Conservation (phyloP, 2,888 invertebrate genomes). For the Sinodicranocentrus sp. region DNA sequence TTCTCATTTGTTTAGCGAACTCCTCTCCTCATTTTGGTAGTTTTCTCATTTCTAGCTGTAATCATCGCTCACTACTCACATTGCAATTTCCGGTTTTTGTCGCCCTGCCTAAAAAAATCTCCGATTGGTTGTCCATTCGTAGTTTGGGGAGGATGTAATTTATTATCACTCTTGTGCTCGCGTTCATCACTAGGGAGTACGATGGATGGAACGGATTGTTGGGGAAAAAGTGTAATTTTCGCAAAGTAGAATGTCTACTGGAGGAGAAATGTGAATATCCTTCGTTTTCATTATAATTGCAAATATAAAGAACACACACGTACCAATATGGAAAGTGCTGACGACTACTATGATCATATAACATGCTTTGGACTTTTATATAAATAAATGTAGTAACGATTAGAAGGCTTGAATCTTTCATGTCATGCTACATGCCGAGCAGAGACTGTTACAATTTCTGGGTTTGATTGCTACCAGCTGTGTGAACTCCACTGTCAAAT, state of each 20-base stretch:
- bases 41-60: constrained; percentile 39
- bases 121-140: constrained; percentile 47
- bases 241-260: constrained; percentile 5
- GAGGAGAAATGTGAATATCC: constrained; percentile 32
- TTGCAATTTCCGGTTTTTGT: constrained; percentile 65
- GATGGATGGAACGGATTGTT: constrained; percentile 16
- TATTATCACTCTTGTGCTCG: constrained; percentile 31
- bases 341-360: constrained; percentile 25
- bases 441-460: background rate
- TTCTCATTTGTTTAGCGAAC: constrained; percentile 48
- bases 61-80: constrained; percentile 47
- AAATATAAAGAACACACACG: constrained; percentile 32
- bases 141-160: constrained; percentile 57
- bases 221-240: constrained; percentile 21
- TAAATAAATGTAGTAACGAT: too few relatives aligned
- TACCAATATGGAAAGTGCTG: constrained; percentile 29
- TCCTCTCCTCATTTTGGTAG: constrained; percentile 27
- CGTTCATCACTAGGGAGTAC: background rate
- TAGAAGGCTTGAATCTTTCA: too few relatives aligned
- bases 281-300: constrained; percentile 32
- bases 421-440: background rate
- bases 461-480: background rate
- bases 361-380: too few relatives aligned
- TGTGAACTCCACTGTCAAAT: constrained; percentile 1
- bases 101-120: constrained; percentile 55